Percentiles rank a stretch among this genome's conserved stretches.
These are phyloP conservation scores for Parotocinclus haroldoi DNA, from an alignment of 2,797 vertebrate genomes.

Conservation along the genomic window DNA sequence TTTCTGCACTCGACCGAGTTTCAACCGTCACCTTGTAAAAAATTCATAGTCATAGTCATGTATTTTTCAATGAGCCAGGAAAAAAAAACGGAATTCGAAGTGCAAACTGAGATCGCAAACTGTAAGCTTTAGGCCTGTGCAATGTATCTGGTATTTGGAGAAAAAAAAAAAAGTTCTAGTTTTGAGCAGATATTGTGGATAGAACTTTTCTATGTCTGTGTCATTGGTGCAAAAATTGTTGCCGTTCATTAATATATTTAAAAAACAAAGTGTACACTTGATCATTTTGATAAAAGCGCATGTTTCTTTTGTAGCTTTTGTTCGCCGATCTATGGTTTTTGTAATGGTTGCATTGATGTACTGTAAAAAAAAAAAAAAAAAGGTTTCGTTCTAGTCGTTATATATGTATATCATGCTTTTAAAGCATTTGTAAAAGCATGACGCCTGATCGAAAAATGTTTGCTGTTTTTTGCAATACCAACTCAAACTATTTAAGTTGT, in stretches of 20 bases:
- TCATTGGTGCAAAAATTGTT: conserved; percentile 81
- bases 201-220: conserved; percentile 76
- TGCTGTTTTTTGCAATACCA: conserved; percentile 59
- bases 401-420: conserved; percentile 65
- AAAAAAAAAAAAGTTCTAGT: conserved; percentile 82
- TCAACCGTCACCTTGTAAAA: conserved; percentile 25
- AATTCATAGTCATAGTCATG: conserved; percentile 40
- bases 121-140: conserved; percentile 79
- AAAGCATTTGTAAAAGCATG: conserved; percentile 69
- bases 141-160: conserved; percentile 84
- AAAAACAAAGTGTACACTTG: conserved; percentile 75
- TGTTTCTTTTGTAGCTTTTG: conserved; percentile 76
- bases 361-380: conserved; percentile 54
- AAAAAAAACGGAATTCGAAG: conserved; percentile 47
- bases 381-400: conserved; percentile 57
- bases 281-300: conserved; percentile 86
- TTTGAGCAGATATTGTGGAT: conserved; percentile 74
- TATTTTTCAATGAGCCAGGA: conserved; percentile 49
- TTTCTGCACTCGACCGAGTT: conserved; percentile 41
- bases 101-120: conserved; percentile 55
- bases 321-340: conserved; percentile 61
- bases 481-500: conserved; percentile 48
- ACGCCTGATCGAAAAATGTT: conserved; percentile 59
- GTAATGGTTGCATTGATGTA: conserved; percentile 63
- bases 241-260: conserved; percentile 87